Base-by-base conservation (phyloP, 2,888 invertebrate species). In the Petrolisthes cinctipes region DNA sequence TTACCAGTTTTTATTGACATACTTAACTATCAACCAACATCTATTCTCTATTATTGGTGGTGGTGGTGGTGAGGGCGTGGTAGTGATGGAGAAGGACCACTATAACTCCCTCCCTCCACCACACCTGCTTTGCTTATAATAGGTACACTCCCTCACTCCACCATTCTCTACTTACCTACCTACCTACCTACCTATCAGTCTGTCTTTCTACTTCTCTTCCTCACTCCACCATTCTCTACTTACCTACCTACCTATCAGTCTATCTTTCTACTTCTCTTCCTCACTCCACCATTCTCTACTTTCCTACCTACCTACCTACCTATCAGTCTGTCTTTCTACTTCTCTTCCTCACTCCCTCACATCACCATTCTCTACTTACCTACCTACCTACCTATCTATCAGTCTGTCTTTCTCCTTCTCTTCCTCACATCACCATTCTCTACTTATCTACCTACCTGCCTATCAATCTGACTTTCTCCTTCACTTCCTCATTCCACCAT, bases 381-480 rank as follows among this genome's bases (percentile, higher is more conserved):
- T 14, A 61, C 61, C 61, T 9, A 14, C 73, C 23, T 73, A 5
- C 73, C 5, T 23, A 11, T 73, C n/a, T n/a, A n/a, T n/a, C n/a
- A n/a, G n/a, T 73, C 73, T 73, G n/a, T 73, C 73, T 73, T 7
- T 73, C 73, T 73, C 73, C 5, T 23, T 73, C 6, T n/a, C 73
- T 73, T n/a, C n/a, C n/a, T n/a, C n/a, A n/a, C n/a, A n/a, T n/a
- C n/a, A n/a, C n/a, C n/a, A n/a, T n/a, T n/a, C n/a, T n/a, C n/a
- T n/a, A n/a, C n/a, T n/a, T n/a, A 9, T 4, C 20, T 73, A n/a
- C 23, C 17, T 73, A 11, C 23, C 4, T 73, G 2, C 4, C 4
- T 73, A 9, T 73, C 73, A 17, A 0, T 73, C 61, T 61, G 61
- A 2, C 61, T 11, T 61, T 61, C 17, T 61, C 0, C 61, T 61